Evolutionary conservation across 2,113 vertebrate genomes (phyloP).

Genomic region (Ginglymostoma cirratum): DNA sequence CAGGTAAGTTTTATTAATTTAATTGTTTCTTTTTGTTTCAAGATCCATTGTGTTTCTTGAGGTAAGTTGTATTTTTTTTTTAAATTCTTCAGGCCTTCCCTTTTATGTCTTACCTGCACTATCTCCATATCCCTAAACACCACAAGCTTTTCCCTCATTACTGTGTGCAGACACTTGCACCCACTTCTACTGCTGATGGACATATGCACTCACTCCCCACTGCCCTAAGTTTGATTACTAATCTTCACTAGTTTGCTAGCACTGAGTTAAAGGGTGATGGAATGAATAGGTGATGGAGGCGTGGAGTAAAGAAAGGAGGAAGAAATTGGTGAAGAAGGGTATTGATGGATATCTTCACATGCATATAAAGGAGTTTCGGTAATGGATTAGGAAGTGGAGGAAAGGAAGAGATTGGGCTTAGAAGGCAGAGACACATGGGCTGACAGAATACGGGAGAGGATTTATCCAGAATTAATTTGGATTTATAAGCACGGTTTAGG

Average conservation of each 20-base stretch:
- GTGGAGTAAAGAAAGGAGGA: not conserved
- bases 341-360: not conserved
- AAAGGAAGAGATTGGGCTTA: not conserved
- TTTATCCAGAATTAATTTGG: not conserved
- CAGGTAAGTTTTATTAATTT: not conserved
- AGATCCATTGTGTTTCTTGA: not conserved
- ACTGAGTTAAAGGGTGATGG: not conserved
- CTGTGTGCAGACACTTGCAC: not conserved
- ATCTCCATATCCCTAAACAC: not conserved
- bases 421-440: not conserved
- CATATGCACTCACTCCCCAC: not conserved
- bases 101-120: not conserved
- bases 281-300: not conserved
- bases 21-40: not conserved
- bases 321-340: not conserved
- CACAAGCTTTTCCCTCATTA: too few species aligned
- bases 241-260: not conserved
- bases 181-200: not conserved
- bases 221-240: not conserved
- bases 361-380: not conserved
- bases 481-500: not conserved
- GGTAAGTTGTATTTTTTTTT: not conserved
- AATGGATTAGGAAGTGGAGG: not conserved
- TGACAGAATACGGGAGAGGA: not conserved
- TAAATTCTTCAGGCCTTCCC: not conserved